Percentiles rank a stretch among this genome's conserved stretches.
Evolutionary conservation across 2,113 vertebrate genomes (phyloP).

Genomic region (Calyptommatus sinebrachiatus): DNA sequence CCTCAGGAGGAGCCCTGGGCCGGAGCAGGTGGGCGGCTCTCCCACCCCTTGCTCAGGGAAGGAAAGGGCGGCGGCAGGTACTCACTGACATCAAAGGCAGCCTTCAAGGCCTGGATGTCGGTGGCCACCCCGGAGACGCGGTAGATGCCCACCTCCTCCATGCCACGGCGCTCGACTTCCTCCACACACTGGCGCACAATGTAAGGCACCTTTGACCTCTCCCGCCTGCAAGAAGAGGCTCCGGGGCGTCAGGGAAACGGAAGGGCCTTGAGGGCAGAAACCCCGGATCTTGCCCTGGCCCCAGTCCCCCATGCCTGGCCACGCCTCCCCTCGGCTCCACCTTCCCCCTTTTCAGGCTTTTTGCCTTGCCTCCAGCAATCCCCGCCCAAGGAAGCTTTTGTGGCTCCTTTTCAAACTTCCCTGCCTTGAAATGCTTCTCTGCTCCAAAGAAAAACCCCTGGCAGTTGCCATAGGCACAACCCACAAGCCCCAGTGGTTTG

Average conservation of each 20-base stretch:
- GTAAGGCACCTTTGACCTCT: slow-evolving; percentile 97
- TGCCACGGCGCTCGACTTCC: slow-evolving; percentile 93
- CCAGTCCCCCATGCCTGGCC: not conserved
- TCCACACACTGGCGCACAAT: slow-evolving; percentile 96
- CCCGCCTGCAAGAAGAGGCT: slow-evolving; percentile 74
- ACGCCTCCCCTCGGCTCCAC: not conserved
- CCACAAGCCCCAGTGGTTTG: not conserved
- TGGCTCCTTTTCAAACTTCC: not conserved
- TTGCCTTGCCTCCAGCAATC: no score
- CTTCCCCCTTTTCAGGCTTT: not conserved
- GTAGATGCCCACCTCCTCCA: slow-evolving; percentile 99
- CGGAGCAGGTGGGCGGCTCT: not conserved
- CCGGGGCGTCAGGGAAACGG: not conserved
- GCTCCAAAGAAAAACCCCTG: not conserved
- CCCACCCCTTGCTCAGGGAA: not conserved
- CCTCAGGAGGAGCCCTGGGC: no score
- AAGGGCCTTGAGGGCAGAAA: not conserved
- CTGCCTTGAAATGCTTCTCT: not conserved
- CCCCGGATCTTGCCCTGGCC: no score
- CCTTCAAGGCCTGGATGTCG: slow-evolving; percentile 95
- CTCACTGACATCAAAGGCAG: slow-evolving; percentile 96
- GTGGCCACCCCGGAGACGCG: slow-evolving; percentile 95
- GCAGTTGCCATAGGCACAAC: not conserved
- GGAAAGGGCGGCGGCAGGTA: slow-evolving; percentile 29
- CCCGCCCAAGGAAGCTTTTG: not conserved